Conservation (phyloP, 2,797 vertebrate species). For the Bucorvus abyssinicus region DNA sequence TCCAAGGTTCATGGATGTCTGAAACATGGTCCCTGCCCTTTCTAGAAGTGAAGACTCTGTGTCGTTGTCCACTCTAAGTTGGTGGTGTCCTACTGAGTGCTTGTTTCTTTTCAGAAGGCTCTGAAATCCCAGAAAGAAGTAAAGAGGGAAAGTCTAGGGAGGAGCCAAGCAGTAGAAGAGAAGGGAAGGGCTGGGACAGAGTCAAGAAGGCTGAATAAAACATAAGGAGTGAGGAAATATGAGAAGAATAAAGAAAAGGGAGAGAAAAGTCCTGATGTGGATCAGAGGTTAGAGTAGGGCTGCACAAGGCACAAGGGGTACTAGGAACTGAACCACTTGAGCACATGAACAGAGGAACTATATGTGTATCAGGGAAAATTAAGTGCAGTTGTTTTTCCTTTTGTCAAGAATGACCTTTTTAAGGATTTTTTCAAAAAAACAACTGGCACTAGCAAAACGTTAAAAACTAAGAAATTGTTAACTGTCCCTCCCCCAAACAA, state of each 20-base stretch:
- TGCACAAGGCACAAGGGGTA: neutral
- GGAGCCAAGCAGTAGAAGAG: neutral
- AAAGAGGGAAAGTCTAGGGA: neutral
- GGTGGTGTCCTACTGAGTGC: neutral
- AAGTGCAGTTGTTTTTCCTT: neutral
- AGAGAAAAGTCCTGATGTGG: neutral
- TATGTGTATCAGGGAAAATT: neutral
- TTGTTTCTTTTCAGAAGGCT: neutral
- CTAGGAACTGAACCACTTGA: neutral
- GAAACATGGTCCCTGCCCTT: neutral
- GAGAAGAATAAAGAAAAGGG: neutral
- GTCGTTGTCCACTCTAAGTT: neutral
- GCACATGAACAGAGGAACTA: neutral
- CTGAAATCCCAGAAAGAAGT: neutral
- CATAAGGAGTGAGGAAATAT: neutral
- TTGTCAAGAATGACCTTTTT: neutral
- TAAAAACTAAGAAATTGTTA: neutral
- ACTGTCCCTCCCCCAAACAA: neutral
- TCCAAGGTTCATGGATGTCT: neutral
- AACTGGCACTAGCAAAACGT: neutral
- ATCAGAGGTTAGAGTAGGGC: too few species aligned
- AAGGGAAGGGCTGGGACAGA: neutral
- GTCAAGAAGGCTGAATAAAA: neutral
- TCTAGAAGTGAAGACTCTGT: neutral
- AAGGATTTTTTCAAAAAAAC: neutral